Conservation (phyloP, 2,888 invertebrate species). For the Ochropleura leucogaster region DNA sequence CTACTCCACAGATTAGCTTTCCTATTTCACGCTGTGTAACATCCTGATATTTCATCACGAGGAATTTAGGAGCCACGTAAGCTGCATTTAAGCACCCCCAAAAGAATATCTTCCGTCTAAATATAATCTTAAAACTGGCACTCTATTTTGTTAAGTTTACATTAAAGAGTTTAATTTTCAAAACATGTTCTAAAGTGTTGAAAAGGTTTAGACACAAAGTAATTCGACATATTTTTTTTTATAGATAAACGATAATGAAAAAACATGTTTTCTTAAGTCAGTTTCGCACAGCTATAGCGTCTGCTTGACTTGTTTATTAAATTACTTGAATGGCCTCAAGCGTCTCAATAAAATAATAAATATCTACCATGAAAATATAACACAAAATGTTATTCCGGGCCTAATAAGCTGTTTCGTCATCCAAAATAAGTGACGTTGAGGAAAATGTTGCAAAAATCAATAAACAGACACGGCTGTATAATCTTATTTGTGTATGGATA, state of each 20-base stretch:
- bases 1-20: constrained; percentile 72
- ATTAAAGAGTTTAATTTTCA: neutral
- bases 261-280: constrained; percentile 9
- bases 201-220: neutral
- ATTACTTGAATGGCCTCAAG: constrained; percentile 22
- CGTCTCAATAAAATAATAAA: constrained; percentile 21
- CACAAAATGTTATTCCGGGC: constrained; percentile 20
- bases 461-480: constrained; percentile 37
- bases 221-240: neutral
- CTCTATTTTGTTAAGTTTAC: constrained; percentile 25
- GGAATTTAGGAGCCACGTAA: constrained; percentile 37
- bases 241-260: neutral
- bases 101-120: constrained; percentile 21
- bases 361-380: constrained; percentile 14
- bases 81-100: constrained; percentile 35
- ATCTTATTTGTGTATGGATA: constrained; percentile 49
- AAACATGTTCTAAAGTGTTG: neutral
- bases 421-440: constrained; percentile 36
- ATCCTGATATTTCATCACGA: constrained; percentile 57
- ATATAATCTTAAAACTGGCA: constrained; percentile 38
- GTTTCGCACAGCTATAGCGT: constrained; percentile 1
- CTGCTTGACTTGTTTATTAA: constrained; percentile 7
- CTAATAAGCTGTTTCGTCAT: constrained; percentile 35
- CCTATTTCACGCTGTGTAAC: constrained; percentile 64
- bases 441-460: constrained; percentile 48